phyloP scores from a whole-genome alignment of 2,888 invertebrate species.

The Lasiommata megera region DNA sequence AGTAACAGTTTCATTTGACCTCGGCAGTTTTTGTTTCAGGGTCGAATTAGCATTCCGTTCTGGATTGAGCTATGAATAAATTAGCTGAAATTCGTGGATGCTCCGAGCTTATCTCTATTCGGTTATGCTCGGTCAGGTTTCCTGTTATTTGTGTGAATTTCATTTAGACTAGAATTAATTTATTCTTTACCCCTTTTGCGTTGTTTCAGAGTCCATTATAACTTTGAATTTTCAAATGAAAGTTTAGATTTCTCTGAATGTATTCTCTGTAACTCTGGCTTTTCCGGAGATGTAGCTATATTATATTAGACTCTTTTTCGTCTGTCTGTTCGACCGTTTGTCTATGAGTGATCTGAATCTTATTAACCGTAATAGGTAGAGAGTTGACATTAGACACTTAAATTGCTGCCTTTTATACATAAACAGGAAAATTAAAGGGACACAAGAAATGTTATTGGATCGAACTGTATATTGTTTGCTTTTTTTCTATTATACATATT shows the following conservation, averaged over 20 bases:
- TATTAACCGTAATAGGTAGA: too few species aligned
- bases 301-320: too few species aligned
- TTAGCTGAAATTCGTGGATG: conserved; percentile 40
- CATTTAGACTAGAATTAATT: conserved; percentile 12
- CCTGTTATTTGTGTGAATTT: conserved; percentile 22
- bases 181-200: neutral
- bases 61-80: conserved; percentile 45
- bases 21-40: conserved; percentile 28
- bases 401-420: too few species aligned
- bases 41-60: conserved; percentile 34
- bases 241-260: neutral
- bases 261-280: too few species aligned
- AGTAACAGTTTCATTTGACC: conserved; percentile 21
- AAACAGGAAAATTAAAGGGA: too few species aligned
- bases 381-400: too few species aligned
- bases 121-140: conserved; percentile 38
- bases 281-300: too few species aligned
- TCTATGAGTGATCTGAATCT: too few species aligned
- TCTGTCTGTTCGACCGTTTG: too few species aligned
- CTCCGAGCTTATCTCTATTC: conserved; percentile 39
- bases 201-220: neutral
- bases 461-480: too few species aligned
- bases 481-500: too few species aligned
- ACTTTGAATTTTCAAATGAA: neutral
- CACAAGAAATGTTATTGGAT: too few species aligned